phyloP scores from a whole-genome alignment of 2,113 vertebrate species.

The Camelus bactrianus region DNA sequence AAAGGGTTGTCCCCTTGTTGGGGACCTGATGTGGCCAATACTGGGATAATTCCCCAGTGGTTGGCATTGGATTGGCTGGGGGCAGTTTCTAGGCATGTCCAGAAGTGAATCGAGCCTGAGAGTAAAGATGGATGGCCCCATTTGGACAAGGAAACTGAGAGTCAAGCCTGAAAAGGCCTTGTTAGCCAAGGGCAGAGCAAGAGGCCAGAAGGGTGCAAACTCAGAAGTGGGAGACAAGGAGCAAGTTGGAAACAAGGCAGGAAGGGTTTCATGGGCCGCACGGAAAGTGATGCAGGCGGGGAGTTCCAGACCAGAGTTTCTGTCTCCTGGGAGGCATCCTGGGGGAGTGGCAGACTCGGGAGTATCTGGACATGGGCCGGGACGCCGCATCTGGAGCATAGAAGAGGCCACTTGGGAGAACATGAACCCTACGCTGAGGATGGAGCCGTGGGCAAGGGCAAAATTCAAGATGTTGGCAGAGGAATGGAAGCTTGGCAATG shows the following conservation, averaged over 20 bases:
- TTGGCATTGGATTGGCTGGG: not conserved
- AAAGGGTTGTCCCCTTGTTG: not conserved
- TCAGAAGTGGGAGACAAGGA: not conserved
- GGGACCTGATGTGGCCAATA: not conserved
- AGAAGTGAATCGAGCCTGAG: not conserved
- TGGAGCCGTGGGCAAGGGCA: not conserved
- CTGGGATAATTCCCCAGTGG: not conserved
- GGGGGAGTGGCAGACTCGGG: not conserved
- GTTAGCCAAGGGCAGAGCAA: not conserved
- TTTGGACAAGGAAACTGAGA: not conserved
- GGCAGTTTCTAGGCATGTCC: not conserved
- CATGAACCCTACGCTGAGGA: not conserved
- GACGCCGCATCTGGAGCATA: not conserved
- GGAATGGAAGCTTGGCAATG: not conserved
- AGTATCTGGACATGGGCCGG: not conserved
- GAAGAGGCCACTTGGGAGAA: not conserved
- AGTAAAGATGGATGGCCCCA: not conserved
- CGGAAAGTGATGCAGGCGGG: accelerated
- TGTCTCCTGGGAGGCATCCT: not conserved
- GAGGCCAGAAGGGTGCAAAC: not conserved
- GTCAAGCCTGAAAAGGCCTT: not conserved
- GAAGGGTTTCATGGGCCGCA: not conserved
- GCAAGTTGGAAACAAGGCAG: not conserved
- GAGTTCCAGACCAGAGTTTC: not conserved
- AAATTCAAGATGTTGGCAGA: not conserved